Evolutionary conservation across 2,888 invertebrate species (phyloP).

Genomic region (Orthonevra nobilis): DNA sequence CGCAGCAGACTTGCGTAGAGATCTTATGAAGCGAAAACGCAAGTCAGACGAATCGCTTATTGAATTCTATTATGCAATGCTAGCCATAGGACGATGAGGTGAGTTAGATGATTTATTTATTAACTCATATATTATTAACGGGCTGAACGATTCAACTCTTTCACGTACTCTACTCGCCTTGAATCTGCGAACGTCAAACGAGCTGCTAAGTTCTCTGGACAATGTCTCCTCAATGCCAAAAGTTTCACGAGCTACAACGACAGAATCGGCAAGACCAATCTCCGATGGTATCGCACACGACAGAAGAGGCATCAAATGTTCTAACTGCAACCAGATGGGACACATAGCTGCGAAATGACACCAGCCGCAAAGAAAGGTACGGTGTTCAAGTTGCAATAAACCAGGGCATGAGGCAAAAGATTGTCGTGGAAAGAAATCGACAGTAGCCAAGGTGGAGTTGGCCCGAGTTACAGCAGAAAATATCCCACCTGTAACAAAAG

Average conservation of each 20-base stretch:
- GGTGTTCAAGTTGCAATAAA: slow-evolving; percentile 27
- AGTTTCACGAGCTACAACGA: not conserved
- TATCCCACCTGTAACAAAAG: slow-evolving; percentile 38
- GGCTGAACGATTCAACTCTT: slow-evolving; percentile 51
- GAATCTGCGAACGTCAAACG: slow-evolving; percentile 39
- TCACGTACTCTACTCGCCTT: slow-evolving; percentile 51
- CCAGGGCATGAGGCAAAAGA: slow-evolving; percentile 51
- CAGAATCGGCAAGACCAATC: not conserved
- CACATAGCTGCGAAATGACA: slow-evolving; percentile 45
- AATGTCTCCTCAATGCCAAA: slow-evolving; percentile 12
- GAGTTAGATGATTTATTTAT: slow-evolving; percentile 57
- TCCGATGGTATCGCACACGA: not conserved
- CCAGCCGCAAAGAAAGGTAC: slow-evolving; percentile 23
- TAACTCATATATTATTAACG: slow-evolving; percentile 61
- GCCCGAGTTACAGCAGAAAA: not conserved
- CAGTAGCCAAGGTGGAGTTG: slow-evolving; percentile 13
- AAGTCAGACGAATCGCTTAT: slow-evolving; percentile 28
- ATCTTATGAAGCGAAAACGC: slow-evolving; percentile 38
- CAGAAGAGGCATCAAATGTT: slow-evolving; percentile 22
- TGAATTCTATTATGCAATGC: slow-evolving; percentile 64
- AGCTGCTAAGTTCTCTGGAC: slow-evolving; percentile 53
- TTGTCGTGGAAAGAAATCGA: slow-evolving; percentile 22
- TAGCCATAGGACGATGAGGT: slow-evolving; percentile 51
- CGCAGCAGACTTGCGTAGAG: slow-evolving; percentile 44
- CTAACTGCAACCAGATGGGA: slow-evolving; percentile 47